A percentile compares a stretch with the other conserved stretches of the same genome.
Conservation (phyloP, 2,797 vertebrate species). For the Pogoniulus pusillus region DNA sequence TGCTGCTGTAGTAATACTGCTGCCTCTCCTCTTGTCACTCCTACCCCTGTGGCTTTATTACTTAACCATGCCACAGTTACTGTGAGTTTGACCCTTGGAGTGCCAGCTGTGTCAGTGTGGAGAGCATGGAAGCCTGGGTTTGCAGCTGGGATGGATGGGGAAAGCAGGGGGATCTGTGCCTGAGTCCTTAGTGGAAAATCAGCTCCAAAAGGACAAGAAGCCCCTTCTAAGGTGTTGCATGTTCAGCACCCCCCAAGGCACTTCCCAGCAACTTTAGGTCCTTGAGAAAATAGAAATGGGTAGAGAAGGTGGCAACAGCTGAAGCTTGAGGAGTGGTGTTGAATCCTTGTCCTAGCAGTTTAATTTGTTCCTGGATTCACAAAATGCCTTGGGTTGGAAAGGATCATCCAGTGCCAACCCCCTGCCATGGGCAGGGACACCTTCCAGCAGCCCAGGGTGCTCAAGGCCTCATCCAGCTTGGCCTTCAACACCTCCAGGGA, state of each 20-base stretch:
- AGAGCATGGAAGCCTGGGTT: not conserved
- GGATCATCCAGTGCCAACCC: too few relatives aligned
- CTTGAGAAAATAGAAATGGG: not conserved
- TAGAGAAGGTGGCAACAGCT: not conserved
- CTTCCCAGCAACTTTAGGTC: not conserved
- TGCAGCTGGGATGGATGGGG: not conserved
- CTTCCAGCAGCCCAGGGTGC: too few relatives aligned
- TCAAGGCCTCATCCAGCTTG: too few relatives aligned
- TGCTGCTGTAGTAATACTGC: conserved; percentile 42
- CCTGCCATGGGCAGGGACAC: too few relatives aligned
- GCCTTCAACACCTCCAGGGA: too few relatives aligned
- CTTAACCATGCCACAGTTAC: conserved; percentile 22
- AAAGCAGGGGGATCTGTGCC: not conserved
- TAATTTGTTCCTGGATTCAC: not conserved
- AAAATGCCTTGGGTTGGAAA: too few relatives aligned
- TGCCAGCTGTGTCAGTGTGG: not conserved
- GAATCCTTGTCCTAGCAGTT: not conserved
- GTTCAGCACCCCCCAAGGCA: not conserved
- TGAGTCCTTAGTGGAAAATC: not conserved
- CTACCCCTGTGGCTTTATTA: conserved; percentile 56
- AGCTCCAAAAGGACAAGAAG: not conserved
- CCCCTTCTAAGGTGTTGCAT: not conserved
- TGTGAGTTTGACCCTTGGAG: conserved; percentile 5
- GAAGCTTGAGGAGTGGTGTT: not conserved
- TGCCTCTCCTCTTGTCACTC: conserved; percentile 25